phyloP scores from a whole-genome alignment of 2,888 invertebrate species.

The Proisotoma minuta region DNA sequence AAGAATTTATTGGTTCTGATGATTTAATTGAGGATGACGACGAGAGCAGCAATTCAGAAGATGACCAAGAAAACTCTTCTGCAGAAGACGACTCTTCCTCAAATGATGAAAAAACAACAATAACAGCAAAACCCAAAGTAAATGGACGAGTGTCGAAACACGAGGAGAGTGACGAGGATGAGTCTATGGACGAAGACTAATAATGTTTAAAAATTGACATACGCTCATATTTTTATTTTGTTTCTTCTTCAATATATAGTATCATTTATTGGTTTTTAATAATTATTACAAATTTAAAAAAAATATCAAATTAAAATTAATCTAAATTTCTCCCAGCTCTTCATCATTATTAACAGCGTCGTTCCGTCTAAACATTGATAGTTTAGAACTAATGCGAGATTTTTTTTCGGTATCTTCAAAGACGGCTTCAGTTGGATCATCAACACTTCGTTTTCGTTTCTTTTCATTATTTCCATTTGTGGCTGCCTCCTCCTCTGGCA shows the following conservation, averaged over 20 bases:
- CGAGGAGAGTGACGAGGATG: slow-evolving; percentile 22
- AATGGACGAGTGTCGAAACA: neutral
- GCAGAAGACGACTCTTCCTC: slow-evolving; percentile 3
- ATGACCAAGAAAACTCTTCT: slow-evolving; percentile 3
- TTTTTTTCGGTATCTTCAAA: slow-evolving; percentile 18
- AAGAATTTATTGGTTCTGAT: slow-evolving; percentile 43
- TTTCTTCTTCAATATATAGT: too few relatives aligned
- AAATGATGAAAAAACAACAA: slow-evolving; percentile 2
- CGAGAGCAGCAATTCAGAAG: slow-evolving; percentile 47
- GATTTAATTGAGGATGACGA: slow-evolving; percentile 49
- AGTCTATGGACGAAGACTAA: slow-evolving; percentile 43
- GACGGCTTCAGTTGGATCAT: slow-evolving; percentile 14
- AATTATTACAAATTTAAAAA: too few relatives aligned
- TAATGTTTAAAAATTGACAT: too few relatives aligned
- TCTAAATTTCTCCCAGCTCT: too few relatives aligned
- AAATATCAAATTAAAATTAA: too few relatives aligned
- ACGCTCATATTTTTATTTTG: too few relatives aligned
- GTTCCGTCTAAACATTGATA: slow-evolving; percentile 22
- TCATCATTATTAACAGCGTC: neutral
- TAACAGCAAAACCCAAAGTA: neutral
- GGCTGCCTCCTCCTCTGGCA: neutral
- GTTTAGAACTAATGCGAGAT: slow-evolving; percentile 29
- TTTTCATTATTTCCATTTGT: slow-evolving; percentile 6
- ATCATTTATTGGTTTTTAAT: too few relatives aligned
- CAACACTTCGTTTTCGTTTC: slow-evolving; percentile 22